Base-by-base conservation (phyloP, 2,113 vertebrate genomes). In the Xenopus laevis region DNA sequence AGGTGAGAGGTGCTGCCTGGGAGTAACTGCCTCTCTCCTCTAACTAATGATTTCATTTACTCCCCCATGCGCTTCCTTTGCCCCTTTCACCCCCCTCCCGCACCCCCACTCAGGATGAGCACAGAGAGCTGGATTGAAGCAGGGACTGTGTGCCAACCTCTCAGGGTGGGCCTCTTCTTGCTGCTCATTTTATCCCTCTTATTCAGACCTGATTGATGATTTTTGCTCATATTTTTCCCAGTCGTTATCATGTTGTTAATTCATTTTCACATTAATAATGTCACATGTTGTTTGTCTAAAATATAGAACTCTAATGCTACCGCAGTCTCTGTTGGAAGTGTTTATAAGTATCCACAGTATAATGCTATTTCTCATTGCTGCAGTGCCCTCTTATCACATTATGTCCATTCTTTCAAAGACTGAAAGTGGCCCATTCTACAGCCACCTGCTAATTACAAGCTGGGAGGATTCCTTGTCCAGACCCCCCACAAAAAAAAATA, bases 41-140 rank as follows among this genome's bases (percentile, higher is more conserved):
- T 77, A 77, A 77, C 66, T 77, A 77, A 77, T 77, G 74, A 77
- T 77, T 77, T 77, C 47, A 69, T 77, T 69, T 67, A 77, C 67
- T 77, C 70, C 60, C 74, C 74, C 53, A 70, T 77, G 74, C 70
- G 67, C 66, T 64, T 70, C 60, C 60, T 69, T 21, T 70, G 30
- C 59, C 62, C 20, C 11, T 46, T 23, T 16, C 58, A 58, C 23
- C 16, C 66, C 73, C 45, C 59, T 77, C 60, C 66, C 12, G 1
- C 10, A 53, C 46, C 66, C 16, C 4, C 10, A 53, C 46, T n/a
- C 66, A 57, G 23, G 33, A 67, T 62, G 46, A 68, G 46, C 27
- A n/a, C 45, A 21, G 13, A 44, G 13, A 44, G 20, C 74, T 55
- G 65, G 60, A 68, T 68, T 23, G 40, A 59, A 57, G 33, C 73